Base-by-base conservation (phyloP, 2,888 invertebrate species). In the Lissocephala sabroskyi region DNA sequence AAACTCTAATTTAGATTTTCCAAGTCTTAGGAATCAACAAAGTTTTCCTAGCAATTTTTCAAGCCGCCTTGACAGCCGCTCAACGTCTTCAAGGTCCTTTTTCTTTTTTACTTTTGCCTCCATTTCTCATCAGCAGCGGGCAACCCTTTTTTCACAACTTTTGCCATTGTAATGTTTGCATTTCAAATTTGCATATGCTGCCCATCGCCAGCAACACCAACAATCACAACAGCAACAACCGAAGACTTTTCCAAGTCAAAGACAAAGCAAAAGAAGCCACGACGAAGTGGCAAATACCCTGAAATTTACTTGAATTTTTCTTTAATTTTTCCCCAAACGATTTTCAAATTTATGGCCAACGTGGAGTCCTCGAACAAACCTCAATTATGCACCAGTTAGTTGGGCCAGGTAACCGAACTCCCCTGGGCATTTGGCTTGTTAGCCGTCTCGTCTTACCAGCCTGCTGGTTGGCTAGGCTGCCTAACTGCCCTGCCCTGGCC, bases 131-230 rank as follows among this genome's bases (percentile, higher is more conserved):
- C n/a, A n/a, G n/a, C n/a, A n/a, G n/a, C n/a, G n/a, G n/a, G n/a
- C n/a, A n/a, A n/a, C n/a, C n/a, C n/a, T 36, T 36, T 10, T 29
- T 41, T 29, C 29, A 16, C 9, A 9, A 13, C 29, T 26, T 41
- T 28, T 26, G 29, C 41, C 28, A 14, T n/a, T n/a, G n/a, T n/a
- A n/a, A n/a, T n/a, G n/a, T 35, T 35, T 35, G 35, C 35, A 35
- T 35, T 35, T 35, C 29, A 67, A 56, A 68, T 74, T 68, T 68
- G 74, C 67, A 68, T 68, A 74, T 68, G 74, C 74, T 60, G 74
- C 54, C 58, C 59, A 59, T 73, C 70, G 59, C 39, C 61, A 49
- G 14, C 26, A 42, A 13, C 18, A n/a, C n/a, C n/a, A n/a, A n/a
- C n/a, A n/a, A n/a, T n/a, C n/a, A n/a, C n/a, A n/a, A n/a, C n/a